Evolutionary conservation across 2,113 vertebrate species (phyloP), one percentile per base, ranked within the genome.

Genomic region (Thamnaconus septentrionalis): DNA sequence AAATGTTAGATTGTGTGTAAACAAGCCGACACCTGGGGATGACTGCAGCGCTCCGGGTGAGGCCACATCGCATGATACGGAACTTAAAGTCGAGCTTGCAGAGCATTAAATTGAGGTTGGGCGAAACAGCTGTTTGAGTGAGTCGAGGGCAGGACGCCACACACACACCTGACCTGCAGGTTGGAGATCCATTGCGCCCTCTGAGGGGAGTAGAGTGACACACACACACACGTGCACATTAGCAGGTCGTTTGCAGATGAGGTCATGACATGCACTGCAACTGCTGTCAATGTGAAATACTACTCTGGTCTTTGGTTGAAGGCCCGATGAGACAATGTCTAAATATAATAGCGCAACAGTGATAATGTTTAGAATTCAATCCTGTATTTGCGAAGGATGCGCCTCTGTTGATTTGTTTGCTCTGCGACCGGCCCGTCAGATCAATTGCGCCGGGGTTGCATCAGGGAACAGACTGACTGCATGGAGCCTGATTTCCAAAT

Each of bases 391-490:
- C 6, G 10, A 49, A 44, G 56, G 66, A 45, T 3, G 61, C 59
- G 59, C 60, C 18, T 74, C 56, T 66, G 67, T 9, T 43, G 71
- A 66, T 71, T 84, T 80, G 63, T 76, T 76, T 83, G 18, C 18
- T 31, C 18, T 31, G 18, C 18, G 18, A 31, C 18, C 18, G 18
- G 18, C 18, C 18, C 18, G 18, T 75, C 5, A 70, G 67, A 67
- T 49, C 18, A 78, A 77, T 89, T 88, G 86, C 82, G 68, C 3
- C 50, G 73, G 77, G 55, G 84, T 90, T 90, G 80, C 86, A 88
- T 88, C 85, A 87, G 80, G 39, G 11, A 72, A 76, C 42, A 69
- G 62, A 76, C 54, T 59, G 69, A 68, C 44, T 65, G 73, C 43
- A 66, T 71, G 46, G 59, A 75, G 52, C 59, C 41, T 18, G 61